A percentile compares a stretch with the other conserved stretches of the same genome.
These are phyloP conservation scores for Acheta domesticus DNA, from an alignment of 2,888 invertebrate genomes.

Conservation along the genomic window DNA sequence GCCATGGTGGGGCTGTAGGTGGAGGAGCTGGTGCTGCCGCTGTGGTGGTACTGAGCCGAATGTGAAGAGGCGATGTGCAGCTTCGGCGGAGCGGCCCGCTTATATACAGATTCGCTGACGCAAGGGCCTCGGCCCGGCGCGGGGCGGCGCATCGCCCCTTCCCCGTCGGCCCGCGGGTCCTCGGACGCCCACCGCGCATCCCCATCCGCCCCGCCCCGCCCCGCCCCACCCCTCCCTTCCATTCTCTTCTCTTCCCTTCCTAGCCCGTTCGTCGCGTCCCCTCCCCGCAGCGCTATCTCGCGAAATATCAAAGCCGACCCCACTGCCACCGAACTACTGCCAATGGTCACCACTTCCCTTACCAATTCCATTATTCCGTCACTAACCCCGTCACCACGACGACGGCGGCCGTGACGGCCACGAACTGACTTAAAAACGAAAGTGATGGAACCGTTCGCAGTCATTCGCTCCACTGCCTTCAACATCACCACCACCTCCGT, in stretches of 20 bases:
- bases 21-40: neutral
- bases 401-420: no score
- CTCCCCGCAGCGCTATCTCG: no score
- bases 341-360: no score
- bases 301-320: no score
- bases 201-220: neutral
- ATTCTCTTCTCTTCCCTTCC: neutral
- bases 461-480: no score
- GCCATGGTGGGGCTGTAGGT: neutral
- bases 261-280: no score
- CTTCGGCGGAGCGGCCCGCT: neutral
- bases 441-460: no score
- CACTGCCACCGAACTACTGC: no score
- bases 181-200: neutral
- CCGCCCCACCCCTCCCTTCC: neutral
- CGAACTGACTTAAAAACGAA: no score
- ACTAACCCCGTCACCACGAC: no score
- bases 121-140: neutral
- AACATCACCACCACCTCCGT: no score
- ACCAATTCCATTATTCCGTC: no score
- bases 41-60: neutral
- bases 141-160: neutral
- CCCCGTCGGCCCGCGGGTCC: neutral
- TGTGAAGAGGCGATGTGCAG: neutral
- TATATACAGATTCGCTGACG: conserved; percentile 1